A percentile compares a stretch with the other conserved stretches of the same genome.
Evolutionary conservation across 2,113 vertebrate species (phyloP).

Genomic region (Cettia cetti): DNA sequence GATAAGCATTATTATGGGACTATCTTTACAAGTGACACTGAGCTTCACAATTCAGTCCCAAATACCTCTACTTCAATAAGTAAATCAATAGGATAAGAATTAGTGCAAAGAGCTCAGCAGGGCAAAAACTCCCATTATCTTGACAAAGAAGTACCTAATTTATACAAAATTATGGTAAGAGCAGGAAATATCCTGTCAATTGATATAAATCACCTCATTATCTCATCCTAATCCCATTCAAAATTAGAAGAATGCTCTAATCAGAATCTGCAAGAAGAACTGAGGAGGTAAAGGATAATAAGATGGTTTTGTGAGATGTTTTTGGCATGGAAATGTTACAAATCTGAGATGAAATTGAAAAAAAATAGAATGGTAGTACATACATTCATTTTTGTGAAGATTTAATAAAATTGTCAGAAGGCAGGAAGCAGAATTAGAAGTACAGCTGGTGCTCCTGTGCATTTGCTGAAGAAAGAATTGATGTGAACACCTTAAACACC

Average conservation of each 20-base stretch:
- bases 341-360: not conserved
- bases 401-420: not conserved
- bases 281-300: not conserved
- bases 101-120: not conserved
- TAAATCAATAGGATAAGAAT: not conserved
- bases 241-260: slow-evolving; percentile 1
- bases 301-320: not conserved
- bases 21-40: not conserved
- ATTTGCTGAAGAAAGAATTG: not conserved
- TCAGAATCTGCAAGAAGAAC: not conserved
- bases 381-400: not conserved
- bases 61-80: not conserved
- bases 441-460: not conserved
- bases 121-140: not conserved
- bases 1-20: not conserved
- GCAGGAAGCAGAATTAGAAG: not conserved
- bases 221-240: not conserved
- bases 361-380: no score
- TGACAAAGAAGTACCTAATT: not conserved
- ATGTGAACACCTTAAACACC: not conserved
- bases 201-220: not conserved
- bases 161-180: not conserved
- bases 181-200: not conserved
- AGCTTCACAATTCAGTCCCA: not conserved
- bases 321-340: not conserved